Evolutionary conservation across 2,113 vertebrate genomes (phyloP).

Genomic region (Heliornis fulica): DNA sequence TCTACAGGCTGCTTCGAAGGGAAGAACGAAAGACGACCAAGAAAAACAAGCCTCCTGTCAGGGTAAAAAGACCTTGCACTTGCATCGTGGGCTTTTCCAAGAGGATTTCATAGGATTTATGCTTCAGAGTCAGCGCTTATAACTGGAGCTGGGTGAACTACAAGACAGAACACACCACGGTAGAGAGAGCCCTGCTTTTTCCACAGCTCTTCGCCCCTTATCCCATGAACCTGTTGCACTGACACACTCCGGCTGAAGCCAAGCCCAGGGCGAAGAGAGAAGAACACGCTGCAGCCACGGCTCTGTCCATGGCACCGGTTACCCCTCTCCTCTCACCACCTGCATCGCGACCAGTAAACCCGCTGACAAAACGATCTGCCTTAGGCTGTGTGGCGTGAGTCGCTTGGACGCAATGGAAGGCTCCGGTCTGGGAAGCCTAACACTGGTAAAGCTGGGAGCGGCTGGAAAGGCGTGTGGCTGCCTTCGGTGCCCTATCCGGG

Average conservation of each 20-base stretch:
- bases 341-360: neutral
- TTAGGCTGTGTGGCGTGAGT: neutral
- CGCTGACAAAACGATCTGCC: neutral
- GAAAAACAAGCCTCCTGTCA: neutral
- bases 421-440: neutral
- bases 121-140: neutral
- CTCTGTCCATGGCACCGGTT: neutral
- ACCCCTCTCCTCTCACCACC: neutral
- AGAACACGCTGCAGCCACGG: neutral
- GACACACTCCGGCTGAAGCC: neutral
- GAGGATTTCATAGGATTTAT: accelerated
- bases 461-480: neutral
- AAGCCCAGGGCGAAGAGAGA: neutral
- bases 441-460: neutral
- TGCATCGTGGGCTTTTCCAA: neutral
- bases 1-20: neutral
- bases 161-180: accelerated
- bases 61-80: neutral
- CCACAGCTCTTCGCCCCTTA: neutral
- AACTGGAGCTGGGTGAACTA: neutral
- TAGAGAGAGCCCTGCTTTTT: neutral
- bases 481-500: neutral
- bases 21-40: neutral
- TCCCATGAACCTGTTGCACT: accelerated
- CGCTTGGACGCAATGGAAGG: neutral